phyloP scores from a whole-genome alignment of 2,888 invertebrate species.

The Xestia rhomboidea region DNA sequence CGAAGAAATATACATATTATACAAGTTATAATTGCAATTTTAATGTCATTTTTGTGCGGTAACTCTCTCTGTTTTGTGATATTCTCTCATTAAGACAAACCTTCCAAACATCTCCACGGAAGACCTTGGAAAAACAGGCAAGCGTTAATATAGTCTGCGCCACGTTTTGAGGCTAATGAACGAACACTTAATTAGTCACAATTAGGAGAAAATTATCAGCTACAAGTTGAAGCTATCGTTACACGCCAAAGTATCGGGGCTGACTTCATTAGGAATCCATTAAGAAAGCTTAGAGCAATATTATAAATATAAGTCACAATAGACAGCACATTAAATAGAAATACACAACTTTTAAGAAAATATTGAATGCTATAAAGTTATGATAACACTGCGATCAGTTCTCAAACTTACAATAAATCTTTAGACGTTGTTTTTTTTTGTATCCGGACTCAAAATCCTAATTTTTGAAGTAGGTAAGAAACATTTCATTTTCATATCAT shows the following conservation, averaged over 20 bases:
- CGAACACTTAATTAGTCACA: constrained; percentile 76
- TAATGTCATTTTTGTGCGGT: constrained; percentile 81
- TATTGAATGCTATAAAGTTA: background rate
- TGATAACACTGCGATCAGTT: constrained; percentile 4
- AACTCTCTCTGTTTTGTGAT: constrained; percentile 86
- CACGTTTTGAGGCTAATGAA: constrained; percentile 84
- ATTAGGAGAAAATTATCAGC: constrained; percentile 57
- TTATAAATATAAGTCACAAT: constrained; percentile 29
- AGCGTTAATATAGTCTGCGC: constrained; percentile 86
- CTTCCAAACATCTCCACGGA: constrained; percentile 92
- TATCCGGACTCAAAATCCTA: background rate
- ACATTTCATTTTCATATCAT: background rate
- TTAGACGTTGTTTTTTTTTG: background rate
- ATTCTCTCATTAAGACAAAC: constrained; percentile 90
- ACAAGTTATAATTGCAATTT: constrained; percentile 77
- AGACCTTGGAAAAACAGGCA: constrained; percentile 91
- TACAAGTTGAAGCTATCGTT: constrained; percentile 58
- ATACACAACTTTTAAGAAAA: background rate
- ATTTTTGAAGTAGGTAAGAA: background rate
- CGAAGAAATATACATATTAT: constrained; percentile 70
- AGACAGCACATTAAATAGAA: constrained; percentile 20
- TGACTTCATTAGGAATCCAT: constrained; percentile 50
- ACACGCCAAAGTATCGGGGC: constrained; percentile 34
- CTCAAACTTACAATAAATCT: background rate
- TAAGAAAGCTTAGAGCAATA: constrained; percentile 39